phyloP scores from a whole-genome alignment of 2,113 vertebrate species.

The Patagioenas fasciata region DNA sequence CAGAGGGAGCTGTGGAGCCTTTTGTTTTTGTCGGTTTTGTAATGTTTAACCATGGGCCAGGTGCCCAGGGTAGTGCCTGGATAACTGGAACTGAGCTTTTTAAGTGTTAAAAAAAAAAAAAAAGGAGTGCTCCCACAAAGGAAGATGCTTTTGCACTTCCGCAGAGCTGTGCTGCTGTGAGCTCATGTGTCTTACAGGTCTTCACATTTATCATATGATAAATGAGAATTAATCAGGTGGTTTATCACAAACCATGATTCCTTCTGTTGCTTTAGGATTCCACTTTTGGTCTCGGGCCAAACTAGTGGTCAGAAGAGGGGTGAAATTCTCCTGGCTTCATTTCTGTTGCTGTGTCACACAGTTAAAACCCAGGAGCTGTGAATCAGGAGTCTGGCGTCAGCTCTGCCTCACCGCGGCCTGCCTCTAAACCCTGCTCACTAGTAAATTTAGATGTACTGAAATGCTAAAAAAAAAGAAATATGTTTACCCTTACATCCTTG shows the following conservation, averaged over 20 bases:
- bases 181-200: not conserved
- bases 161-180: not conserved
- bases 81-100: not conserved
- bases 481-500: slow-evolving; percentile 21
- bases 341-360: not conserved
- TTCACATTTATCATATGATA: not conserved
- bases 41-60: not conserved
- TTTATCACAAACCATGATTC: not conserved
- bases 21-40: not conserved
- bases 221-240: not conserved
- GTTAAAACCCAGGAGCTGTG: not conserved
- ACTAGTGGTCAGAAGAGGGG: not conserved
- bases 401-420: not conserved
- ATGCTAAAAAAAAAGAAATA: not conserved
- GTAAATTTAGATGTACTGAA: slow-evolving; percentile 40
- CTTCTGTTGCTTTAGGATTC: slow-evolving; percentile 12
- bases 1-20: not conserved
- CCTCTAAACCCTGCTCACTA: not conserved
- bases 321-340: not conserved
- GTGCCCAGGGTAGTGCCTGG: not conserved
- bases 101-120: not conserved
- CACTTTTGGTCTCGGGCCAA: not conserved
- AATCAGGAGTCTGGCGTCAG: not conserved
- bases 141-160: not conserved
- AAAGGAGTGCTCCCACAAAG: not conserved